Evolutionary conservation across 2,797 vertebrate genomes (phyloP).

Genomic region (Artibeus jamaicensis): DNA sequence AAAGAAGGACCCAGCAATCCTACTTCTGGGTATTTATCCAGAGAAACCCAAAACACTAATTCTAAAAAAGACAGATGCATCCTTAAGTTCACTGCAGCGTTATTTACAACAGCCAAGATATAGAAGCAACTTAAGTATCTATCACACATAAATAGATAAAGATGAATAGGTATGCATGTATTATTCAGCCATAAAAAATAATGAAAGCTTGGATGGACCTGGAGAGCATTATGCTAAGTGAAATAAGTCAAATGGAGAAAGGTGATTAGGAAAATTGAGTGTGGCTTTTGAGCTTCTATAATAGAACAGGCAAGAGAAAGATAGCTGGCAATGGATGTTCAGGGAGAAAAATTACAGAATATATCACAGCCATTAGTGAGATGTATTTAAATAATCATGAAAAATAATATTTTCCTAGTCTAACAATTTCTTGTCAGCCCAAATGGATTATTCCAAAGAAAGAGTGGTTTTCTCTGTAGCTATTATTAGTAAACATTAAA

Average conservation of each 20-base stretch:
- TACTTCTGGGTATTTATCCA: no score
- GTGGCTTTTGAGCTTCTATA: neutral
- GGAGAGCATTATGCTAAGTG: neutral
- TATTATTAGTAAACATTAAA: slow-evolving; percentile 65
- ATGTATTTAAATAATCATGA: neutral
- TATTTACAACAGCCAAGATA: no score
- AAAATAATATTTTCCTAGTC: neutral
- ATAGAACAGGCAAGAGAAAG: neutral
- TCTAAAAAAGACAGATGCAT: neutral
- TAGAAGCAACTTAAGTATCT: no score
- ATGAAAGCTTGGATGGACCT: neutral
- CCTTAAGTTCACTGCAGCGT: no score
- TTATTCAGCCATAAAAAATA: neutral
- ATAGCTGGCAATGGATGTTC: neutral
- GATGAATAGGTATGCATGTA: no score
- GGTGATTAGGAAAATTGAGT: neutral
- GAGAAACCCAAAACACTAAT: neutral
- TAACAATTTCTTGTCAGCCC: slow-evolving; percentile 44
- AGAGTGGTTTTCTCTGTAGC: slow-evolving; percentile 38
- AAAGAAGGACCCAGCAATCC: neutral
- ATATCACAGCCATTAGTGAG: neutral
- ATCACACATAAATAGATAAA: no score
- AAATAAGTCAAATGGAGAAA: neutral
- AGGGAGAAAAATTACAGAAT: neutral
- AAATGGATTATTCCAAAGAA: slow-evolving; percentile 50